Percentiles rank a stretch among this genome's conserved stretches.
These are phyloP conservation scores for Sphyrna mokarran DNA, from an alignment of 2,113 vertebrate species.

Conservation along the genomic window DNA sequence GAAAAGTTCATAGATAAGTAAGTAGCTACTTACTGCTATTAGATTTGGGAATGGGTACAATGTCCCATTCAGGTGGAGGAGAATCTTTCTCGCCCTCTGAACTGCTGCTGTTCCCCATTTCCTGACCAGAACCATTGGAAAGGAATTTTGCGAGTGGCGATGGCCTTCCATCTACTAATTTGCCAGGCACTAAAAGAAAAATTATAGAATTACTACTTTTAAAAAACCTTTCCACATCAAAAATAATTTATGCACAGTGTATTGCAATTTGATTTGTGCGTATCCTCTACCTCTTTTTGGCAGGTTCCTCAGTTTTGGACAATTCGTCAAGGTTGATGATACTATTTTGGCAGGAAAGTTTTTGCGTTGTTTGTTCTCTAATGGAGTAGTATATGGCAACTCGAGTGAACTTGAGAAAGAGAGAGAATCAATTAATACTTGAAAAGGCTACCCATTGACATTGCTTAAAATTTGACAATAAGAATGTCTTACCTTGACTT, in stretches of 20 bases:
- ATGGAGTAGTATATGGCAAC: slow-evolving; percentile 69
- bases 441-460: background rate
- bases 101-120: slow-evolving; percentile 85
- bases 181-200: slow-evolving; percentile 45
- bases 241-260: background rate
- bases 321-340: slow-evolving; percentile 51
- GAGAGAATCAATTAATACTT: slow-evolving; percentile 28
- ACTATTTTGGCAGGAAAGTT: slow-evolving; percentile 72
- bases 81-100: slow-evolving; percentile 96
- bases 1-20: slow-evolving; percentile 40
- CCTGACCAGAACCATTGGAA: slow-evolving; percentile 64
- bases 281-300: slow-evolving; percentile 66
- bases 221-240: background rate
- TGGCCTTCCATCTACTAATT: slow-evolving; percentile 72
- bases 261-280: background rate
- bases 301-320: slow-evolving; percentile 62
- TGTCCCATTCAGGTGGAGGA: slow-evolving; percentile 88
- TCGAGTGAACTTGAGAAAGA: slow-evolving; percentile 74
- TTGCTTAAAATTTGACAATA: background rate
- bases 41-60: slow-evolving; percentile 70
- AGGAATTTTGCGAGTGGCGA: slow-evolving; percentile 69
- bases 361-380: slow-evolving; percentile 87
- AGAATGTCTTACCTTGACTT: slow-evolving; percentile 68
- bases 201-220: background rate
- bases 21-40: slow-evolving; percentile 70